Conservation (phyloP, 2,797 vertebrate species). For the Enteromius unitaeniatus region DNA sequence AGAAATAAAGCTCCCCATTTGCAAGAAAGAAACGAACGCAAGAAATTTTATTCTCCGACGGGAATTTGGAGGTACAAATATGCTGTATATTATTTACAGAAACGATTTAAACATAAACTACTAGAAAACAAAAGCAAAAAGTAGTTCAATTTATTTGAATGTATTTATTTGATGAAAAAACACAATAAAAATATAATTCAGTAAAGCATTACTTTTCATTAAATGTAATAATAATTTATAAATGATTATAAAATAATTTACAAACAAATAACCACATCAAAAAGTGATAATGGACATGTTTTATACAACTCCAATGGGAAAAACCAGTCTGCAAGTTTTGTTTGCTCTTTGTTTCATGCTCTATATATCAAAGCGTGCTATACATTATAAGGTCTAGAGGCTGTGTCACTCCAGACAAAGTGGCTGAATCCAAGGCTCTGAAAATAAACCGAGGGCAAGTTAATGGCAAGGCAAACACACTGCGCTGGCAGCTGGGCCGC, state of each 20-base stretch:
- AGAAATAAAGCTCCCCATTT: constrained; percentile 40
- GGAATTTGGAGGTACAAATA: neutral
- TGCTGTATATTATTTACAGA: neutral
- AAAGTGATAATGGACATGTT: neutral
- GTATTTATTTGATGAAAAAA: neutral
- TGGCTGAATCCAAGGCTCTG: constrained; percentile 63
- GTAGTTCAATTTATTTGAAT: neutral
- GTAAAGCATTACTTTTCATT: too few relatives aligned
- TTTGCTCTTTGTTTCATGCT: neutral
- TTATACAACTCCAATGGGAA: neutral
- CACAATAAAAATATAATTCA: neutral
- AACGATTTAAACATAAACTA: neutral
- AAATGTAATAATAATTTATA: too few relatives aligned
- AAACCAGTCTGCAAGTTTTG: neutral
- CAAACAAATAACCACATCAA: neutral
- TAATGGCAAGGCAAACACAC: constrained; percentile 79
- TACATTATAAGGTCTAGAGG: constrained; percentile 25
- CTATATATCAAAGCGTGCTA: constrained; percentile 32
- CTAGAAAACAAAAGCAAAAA: neutral
- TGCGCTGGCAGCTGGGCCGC: constrained; percentile 68
- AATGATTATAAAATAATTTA: too few relatives aligned
- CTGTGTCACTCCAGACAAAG: constrained; percentile 58
- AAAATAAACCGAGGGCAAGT: constrained; percentile 76
- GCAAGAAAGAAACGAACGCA: neutral
- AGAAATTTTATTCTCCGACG: neutral